Evolutionary conservation across 2,888 invertebrate genomes (phyloP).

Genomic region (Eucriotettix oculatus): DNA sequence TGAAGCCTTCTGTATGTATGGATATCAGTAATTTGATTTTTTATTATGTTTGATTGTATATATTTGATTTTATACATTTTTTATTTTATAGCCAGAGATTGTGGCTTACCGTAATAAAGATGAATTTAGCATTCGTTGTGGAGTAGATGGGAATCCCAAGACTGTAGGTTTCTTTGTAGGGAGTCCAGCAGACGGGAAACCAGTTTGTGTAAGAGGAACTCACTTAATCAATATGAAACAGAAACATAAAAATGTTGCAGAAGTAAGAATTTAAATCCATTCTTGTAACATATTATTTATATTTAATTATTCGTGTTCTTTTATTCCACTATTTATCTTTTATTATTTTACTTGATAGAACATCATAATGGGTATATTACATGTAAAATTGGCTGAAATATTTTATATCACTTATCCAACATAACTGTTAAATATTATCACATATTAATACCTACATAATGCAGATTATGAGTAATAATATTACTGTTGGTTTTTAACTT

Average conservation of each 20-base stretch:
- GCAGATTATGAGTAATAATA: too few species aligned
- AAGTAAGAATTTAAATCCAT: constrained; percentile 14
- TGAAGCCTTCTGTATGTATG: constrained; percentile 18
- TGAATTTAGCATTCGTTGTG: constrained; percentile 22
- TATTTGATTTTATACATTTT: background rate
- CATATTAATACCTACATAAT: too few species aligned
- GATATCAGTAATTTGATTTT: background rate
- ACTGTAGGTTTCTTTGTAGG: constrained; percentile 25
- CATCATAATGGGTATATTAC: background rate
- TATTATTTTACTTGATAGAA: background rate
- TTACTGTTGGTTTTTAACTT: too few species aligned
- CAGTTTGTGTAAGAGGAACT: constrained; percentile 20
- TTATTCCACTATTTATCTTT: background rate
- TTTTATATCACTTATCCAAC: too few species aligned
- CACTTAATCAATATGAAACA: constrained; percentile 20
- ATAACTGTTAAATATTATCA: too few species aligned
- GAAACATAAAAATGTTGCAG: constrained; percentile 19
- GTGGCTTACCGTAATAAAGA: constrained; percentile 25
- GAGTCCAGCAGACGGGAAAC: constrained; percentile 14
- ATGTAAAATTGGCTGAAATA: too few species aligned
- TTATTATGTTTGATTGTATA: background rate
- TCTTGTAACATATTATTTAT: background rate
- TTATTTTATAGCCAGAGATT: constrained; percentile 20
- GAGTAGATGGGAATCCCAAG: constrained; percentile 23
- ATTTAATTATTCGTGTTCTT: background rate